phyloP scores from a whole-genome alignment of 2,113 vertebrate genomes.

The Furnarius figulus region DNA sequence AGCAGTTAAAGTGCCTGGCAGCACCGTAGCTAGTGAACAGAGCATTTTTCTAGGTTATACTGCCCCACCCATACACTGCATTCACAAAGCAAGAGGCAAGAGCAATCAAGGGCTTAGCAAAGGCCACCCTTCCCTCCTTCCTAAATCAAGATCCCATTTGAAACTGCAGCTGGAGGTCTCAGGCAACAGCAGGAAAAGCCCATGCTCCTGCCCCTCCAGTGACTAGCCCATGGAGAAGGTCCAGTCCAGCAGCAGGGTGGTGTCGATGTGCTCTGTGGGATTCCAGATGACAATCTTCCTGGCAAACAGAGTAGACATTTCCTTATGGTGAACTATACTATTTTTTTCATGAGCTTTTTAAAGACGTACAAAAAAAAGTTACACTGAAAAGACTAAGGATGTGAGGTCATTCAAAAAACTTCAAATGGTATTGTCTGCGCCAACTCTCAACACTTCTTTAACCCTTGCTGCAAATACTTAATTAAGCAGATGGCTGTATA shows the following conservation, averaged over 20 bases:
- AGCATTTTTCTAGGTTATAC: not conserved
- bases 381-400: not conserved
- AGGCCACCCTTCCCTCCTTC: not conserved
- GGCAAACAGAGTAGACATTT: not conserved
- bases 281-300: not conserved
- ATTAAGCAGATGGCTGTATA: not conserved
- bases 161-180: fast-evolving
- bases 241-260: not conserved
- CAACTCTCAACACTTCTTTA: not conserved
- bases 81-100: not conserved
- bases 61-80: not conserved
- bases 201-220: not conserved
- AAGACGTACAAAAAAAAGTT: not conserved
- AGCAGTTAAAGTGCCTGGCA: not conserved
- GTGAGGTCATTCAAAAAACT: not conserved
- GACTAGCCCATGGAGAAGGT: not conserved
- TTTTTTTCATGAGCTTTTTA: not conserved
- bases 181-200: not conserved
- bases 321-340: not conserved
- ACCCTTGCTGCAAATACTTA: not conserved
- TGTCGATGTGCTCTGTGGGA: fast-evolving
- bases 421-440: not conserved
- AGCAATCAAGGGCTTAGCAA: not conserved
- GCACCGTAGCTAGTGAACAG: not conserved
- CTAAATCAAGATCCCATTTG: not conserved